These are phyloP conservation scores for Danio tinwini DNA, from an alignment of 2,797 vertebrate species.

Conservation along the genomic window DNA sequence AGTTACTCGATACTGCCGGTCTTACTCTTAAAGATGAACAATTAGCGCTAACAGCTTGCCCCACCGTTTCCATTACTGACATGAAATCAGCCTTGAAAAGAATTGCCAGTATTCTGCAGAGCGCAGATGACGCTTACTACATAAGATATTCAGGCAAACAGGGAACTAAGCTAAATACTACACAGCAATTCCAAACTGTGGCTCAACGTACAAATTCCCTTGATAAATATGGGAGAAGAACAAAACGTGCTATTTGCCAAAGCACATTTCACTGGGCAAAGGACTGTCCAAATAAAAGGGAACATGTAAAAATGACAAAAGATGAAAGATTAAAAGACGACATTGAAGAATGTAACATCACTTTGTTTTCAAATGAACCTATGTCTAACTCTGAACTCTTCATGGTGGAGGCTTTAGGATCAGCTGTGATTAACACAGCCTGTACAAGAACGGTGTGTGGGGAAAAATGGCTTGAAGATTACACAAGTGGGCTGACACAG, in stretches of 20 bases:
- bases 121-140: slow-evolving; percentile 23
- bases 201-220: background rate
- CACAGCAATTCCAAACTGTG: background rate
- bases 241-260: background rate
- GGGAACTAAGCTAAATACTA: background rate
- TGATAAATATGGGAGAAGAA: slow-evolving; percentile 2
- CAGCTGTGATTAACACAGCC: slow-evolving; percentile 55
- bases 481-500: background rate
- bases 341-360: background rate
- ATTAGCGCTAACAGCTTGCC: slow-evolving; percentile 40
- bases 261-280: too few relatives aligned
- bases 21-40: too few relatives aligned
- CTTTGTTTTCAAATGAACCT: background rate
- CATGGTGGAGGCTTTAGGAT: slow-evolving; percentile 46
- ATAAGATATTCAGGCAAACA: background rate
- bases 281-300: background rate
- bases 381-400: slow-evolving; percentile 45
- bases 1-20: too few relatives aligned
- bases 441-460: slow-evolving; percentile 52
- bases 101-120: background rate
- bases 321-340: background rate
- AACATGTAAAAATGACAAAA: slow-evolving; percentile 2
- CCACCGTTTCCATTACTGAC: background rate
- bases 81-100: slow-evolving; percentile 46
- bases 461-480: too few relatives aligned